Evolutionary conservation across 2,113 vertebrate genomes (phyloP).

Genomic region (Chaetodon trifascialis): DNA sequence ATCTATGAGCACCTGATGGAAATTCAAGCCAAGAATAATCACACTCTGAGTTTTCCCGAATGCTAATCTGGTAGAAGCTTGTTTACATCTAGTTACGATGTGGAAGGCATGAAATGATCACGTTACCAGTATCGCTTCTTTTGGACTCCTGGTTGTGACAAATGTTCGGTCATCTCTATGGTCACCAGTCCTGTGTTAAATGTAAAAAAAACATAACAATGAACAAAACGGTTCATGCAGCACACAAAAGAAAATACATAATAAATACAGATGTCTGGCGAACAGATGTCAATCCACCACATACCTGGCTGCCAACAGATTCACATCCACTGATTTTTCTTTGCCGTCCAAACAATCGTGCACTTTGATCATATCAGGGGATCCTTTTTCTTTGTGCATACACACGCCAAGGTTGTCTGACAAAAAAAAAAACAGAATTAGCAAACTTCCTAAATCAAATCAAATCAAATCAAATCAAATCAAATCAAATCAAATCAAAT

Average conservation of each 20-base stretch:
- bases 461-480: too few relatives aligned
- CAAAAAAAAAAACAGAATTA: neutral
- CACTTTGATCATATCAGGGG: neutral
- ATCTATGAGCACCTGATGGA: slow-evolving; percentile 75
- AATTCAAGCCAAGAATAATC: neutral
- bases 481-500: too few relatives aligned
- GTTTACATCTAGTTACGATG: neutral
- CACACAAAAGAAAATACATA: neutral
- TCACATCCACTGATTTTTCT: neutral
- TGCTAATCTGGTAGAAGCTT: neutral
- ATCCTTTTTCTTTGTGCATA: neutral
- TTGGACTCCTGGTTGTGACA: slow-evolving; percentile 63
- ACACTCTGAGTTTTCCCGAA: too few relatives aligned
- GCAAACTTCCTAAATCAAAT: neutral
- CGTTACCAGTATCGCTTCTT: slow-evolving; percentile 77
- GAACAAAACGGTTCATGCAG: neutral
- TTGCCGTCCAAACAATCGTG: slow-evolving; percentile 57
- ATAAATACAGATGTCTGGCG: neutral
- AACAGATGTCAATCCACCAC: too few relatives aligned
- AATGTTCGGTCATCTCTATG: slow-evolving; percentile 49
- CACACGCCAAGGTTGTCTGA: slow-evolving; percentile 70
- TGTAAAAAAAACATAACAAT: neutral
- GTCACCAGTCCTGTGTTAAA: slow-evolving; percentile 64
- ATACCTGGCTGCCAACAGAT: slow-evolving; percentile 65
- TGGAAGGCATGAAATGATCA: neutral